Evolutionary conservation across 2,888 invertebrate genomes (phyloP).

Genomic region (Cenopis cana): DNA sequence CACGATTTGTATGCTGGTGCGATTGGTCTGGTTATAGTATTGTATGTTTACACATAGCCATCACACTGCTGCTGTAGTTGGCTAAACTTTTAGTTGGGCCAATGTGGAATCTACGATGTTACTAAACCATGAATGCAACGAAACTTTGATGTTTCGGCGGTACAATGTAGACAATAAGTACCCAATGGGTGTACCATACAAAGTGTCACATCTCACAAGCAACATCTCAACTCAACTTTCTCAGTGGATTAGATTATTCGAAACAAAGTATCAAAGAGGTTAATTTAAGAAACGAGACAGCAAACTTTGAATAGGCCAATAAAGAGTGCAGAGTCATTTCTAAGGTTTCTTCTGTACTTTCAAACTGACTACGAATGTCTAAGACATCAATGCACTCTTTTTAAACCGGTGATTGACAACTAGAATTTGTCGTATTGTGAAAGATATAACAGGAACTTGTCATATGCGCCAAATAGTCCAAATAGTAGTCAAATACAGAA

Average conservation of each 20-base stretch:
- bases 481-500: background rate
- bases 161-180: background rate
- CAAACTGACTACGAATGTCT: background rate
- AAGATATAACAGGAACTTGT: background rate
- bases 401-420: background rate
- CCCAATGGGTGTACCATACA: background rate
- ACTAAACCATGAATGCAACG: slow-evolving; percentile 21
- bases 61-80: background rate
- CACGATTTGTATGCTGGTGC: slow-evolving; percentile 3
- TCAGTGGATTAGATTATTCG: background rate
- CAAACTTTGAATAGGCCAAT: background rate
- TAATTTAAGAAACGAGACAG: slow-evolving; percentile 6
- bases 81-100: background rate
- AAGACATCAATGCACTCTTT: background rate
- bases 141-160: slow-evolving; percentile 26
- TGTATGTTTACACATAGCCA: background rate
- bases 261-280: slow-evolving; percentile 13
- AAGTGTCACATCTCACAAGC: slow-evolving; percentile 13
- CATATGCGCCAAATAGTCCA: background rate
- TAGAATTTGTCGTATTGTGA: background rate
- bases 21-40: background rate
- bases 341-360: background rate
- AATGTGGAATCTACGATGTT: background rate
- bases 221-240: too few species aligned
- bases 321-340: background rate